Evolutionary conservation across 2,888 invertebrate genomes (phyloP).

Genomic region (Lordiphosa andalusiaca): DNA sequence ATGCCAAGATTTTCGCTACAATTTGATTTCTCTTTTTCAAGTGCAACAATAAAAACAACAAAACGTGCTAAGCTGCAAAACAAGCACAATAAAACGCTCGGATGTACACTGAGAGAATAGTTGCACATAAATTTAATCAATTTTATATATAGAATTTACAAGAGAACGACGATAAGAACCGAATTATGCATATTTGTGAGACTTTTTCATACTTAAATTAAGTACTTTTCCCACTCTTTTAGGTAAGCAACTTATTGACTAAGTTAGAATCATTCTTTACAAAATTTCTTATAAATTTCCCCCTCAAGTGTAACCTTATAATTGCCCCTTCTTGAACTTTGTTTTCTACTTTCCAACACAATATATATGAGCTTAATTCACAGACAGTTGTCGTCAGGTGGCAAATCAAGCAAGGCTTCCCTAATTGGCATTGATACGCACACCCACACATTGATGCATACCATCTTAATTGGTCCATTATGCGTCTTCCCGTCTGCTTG

Average conservation of each 20-base stretch:
- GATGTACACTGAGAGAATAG: constrained; percentile 2
- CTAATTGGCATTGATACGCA: constrained; percentile 47
- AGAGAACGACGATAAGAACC: too few relatives aligned
- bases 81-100: constrained; percentile 9
- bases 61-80: constrained; percentile 17
- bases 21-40: constrained; percentile 7
- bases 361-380: too few relatives aligned
- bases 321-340: too few relatives aligned
- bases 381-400: constrained; percentile 7
- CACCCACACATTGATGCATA: constrained; percentile 5
- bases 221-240: too few relatives aligned
- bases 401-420: constrained; percentile 1
- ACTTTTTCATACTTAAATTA: too few relatives aligned
- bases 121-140: background rate
- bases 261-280: too few relatives aligned
- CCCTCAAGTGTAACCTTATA: too few relatives aligned
- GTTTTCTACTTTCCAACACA: constrained; percentile 1
- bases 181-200: too few relatives aligned
- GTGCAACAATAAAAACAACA: constrained; percentile 31
- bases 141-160: background rate
- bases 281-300: too few relatives aligned
- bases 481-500: constrained; percentile 1
- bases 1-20: constrained; percentile 22
- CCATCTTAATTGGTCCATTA: constrained; percentile 53
- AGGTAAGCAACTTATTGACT: too few relatives aligned